Conservation (phyloP, 2,888 invertebrate species). For the Papilio protenor region DNA sequence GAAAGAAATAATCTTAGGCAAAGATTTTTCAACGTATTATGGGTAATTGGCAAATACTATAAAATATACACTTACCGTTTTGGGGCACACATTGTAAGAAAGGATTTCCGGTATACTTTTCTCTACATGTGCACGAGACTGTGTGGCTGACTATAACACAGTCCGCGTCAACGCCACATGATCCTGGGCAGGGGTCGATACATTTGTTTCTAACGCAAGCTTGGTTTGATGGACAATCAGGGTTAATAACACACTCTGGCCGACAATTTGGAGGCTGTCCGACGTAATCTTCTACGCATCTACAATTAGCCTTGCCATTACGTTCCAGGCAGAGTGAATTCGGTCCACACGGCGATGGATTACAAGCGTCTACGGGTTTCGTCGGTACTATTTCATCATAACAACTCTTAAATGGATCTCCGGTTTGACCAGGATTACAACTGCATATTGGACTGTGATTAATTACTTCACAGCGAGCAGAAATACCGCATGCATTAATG, state of each 20-base stretch:
- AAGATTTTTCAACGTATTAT: neutral
- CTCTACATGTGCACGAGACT: conserved; percentile 91
- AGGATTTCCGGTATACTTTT: conserved; percentile 92
- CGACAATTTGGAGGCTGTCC: conserved; percentile 93
- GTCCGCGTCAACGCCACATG: conserved; percentile 91
- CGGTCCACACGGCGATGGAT: conserved; percentile 92
- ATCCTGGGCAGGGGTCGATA: conserved; percentile 92
- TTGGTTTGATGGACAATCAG: conserved; percentile 90
- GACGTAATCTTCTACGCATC: conserved; percentile 90
- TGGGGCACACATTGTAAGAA: conserved; percentile 90
- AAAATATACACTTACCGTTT: conserved; percentile 67
- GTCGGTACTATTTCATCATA: conserved; percentile 78
- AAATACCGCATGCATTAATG: conserved; percentile 90
- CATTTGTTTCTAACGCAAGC: conserved; percentile 93
- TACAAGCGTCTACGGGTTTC: conserved; percentile 85
- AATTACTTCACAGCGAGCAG: conserved; percentile 91
- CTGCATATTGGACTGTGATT: conserved; percentile 95
- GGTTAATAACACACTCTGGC: conserved; percentile 92
- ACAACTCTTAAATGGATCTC: conserved; percentile 92
- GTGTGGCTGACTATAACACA: conserved; percentile 92
- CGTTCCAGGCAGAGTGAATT: conserved; percentile 89
- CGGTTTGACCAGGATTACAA: conserved; percentile 89
- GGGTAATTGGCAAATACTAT: no score
- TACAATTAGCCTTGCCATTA: conserved; percentile 88
- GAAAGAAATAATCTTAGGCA: conserved; percentile 15